Conservation (phyloP, 2,113 vertebrate genomes). For the Gymnarchus niloticus region DNA sequence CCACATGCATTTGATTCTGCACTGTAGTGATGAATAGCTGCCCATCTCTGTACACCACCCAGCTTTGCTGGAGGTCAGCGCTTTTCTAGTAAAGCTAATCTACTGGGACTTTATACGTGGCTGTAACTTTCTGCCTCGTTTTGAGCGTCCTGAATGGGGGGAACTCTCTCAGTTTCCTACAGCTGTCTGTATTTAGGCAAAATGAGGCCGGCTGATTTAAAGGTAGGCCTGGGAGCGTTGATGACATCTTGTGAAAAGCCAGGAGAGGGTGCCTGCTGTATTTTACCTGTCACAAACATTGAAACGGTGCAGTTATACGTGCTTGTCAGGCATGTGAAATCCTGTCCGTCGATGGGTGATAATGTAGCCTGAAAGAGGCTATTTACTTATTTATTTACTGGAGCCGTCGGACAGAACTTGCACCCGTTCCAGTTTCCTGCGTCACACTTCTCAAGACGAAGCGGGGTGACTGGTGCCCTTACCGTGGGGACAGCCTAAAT, state of each 20-base stretch:
- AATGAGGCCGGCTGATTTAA: neutral
- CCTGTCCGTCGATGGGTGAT: neutral
- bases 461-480: neutral
- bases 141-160: neutral
- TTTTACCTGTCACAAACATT: neutral
- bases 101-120: neutral
- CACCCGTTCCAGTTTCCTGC: neutral
- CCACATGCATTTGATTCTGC: neutral
- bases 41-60: neutral
- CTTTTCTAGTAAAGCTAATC: neutral
- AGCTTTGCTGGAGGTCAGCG: conserved; percentile 9
- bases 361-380: neutral
- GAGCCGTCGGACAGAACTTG: neutral
- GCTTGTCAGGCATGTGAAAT: neutral
- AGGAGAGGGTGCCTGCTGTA: neutral
- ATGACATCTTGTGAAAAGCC: neutral
- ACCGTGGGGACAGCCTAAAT: neutral
- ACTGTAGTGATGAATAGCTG: conserved; percentile 2
- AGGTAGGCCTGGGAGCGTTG: neutral
- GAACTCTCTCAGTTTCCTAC: neutral
- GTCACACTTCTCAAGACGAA: neutral
- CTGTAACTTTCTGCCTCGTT: neutral
- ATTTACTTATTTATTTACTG: conserved; percentile 15
- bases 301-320: neutral
- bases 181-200: neutral